phyloP scores from a whole-genome alignment of 2,888 invertebrate species.

The Augiades crinisus region DNA sequence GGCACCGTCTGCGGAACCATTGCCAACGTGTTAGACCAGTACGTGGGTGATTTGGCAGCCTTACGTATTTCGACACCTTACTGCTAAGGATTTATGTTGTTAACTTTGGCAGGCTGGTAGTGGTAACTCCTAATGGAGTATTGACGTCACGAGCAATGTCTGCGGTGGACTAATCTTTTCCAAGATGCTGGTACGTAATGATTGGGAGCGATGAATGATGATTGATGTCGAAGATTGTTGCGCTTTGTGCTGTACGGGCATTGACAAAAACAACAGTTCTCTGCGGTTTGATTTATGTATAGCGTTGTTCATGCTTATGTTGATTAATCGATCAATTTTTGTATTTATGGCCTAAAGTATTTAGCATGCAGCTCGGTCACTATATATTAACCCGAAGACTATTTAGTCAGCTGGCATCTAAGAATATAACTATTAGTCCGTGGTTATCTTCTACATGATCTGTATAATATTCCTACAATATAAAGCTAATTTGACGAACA shows the following conservation, averaged over 20 bases:
- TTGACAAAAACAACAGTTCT: slow-evolving; percentile 15
- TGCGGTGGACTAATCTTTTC: slow-evolving; percentile 11
- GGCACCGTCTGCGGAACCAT: slow-evolving; percentile 48
- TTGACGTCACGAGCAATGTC: slow-evolving; percentile 6
- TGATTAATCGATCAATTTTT: slow-evolving; percentile 6
- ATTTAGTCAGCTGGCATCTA: too few species aligned
- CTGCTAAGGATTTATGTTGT: slow-evolving; percentile 51
- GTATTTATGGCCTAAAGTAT: too few species aligned
- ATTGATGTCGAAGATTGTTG: slow-evolving; percentile 12
- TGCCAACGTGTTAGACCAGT: slow-evolving; percentile 47
- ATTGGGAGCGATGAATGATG: slow-evolving; percentile 8
- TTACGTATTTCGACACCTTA: slow-evolving; percentile 51
- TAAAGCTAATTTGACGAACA: too few species aligned
- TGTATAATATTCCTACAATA: too few species aligned
- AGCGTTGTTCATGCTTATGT: background rate
- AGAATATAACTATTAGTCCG: too few species aligned
- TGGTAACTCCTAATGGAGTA: slow-evolving; percentile 24
- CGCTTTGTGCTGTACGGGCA: slow-evolving; percentile 2
- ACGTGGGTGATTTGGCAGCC: slow-evolving; percentile 59
- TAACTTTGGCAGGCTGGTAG: slow-evolving; percentile 43
- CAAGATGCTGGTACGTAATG: slow-evolving; percentile 10
- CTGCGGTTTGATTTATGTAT: slow-evolving; percentile 8
- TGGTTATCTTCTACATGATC: too few species aligned
- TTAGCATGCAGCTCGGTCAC: too few species aligned
- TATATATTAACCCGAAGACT: too few species aligned